phyloP scores from a whole-genome alignment of 1,140 invertebrate genomes.

The Sipha flava region DNA sequence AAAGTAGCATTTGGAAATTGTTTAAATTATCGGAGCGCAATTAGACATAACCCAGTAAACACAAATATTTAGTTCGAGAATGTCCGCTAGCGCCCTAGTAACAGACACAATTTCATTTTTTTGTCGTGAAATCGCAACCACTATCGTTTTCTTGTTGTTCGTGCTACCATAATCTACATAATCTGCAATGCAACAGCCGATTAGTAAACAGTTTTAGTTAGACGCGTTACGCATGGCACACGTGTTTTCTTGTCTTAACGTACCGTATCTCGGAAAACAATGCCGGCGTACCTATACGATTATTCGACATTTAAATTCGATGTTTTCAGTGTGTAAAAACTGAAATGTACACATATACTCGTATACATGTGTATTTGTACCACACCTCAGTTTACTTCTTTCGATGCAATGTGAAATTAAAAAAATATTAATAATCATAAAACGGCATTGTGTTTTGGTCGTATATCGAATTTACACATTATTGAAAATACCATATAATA shows the following conservation, averaged over 20 bases:
- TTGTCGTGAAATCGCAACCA: neutral
- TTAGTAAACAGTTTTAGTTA: neutral
- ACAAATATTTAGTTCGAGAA: neutral
- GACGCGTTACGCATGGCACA: neutral
- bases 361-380: too few relatives aligned
- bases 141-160: neutral
- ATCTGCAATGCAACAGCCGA: neutral
- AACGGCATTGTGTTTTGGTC: too few relatives aligned
- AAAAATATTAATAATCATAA: too few relatives aligned
- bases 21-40: neutral
- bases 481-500: too few relatives aligned
- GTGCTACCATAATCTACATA: neutral
- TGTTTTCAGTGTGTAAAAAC: neutral
- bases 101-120: neutral
- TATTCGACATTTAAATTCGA: neutral
- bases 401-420: too few relatives aligned
- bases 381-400: too few relatives aligned
- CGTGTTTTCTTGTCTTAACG: neutral
- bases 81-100: neutral
- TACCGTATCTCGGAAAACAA: neutral
- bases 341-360: too few relatives aligned
- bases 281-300: neutral
- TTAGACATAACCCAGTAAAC: conserved; percentile 14
- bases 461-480: too few relatives aligned
- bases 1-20: conserved; percentile 3